Evolutionary conservation across 2,797 vertebrate genomes (phyloP).

Genomic region (Microhierax caerulescens): DNA sequence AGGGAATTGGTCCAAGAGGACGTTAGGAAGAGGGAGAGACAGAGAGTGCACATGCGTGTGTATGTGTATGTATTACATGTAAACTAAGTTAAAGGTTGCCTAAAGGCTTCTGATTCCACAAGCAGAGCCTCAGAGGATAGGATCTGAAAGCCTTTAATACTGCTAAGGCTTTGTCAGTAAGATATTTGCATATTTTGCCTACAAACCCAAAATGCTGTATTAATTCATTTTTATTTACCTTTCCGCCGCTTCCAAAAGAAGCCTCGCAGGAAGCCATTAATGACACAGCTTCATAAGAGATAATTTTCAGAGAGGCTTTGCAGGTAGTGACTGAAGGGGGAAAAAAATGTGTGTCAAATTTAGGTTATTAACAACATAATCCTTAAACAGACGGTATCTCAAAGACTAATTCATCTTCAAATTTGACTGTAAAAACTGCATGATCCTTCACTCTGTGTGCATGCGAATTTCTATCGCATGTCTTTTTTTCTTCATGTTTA

Average conservation of each 20-base stretch:
- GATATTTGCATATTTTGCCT: constrained; percentile 64
- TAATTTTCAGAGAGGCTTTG: constrained; percentile 56
- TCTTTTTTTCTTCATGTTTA: not conserved
- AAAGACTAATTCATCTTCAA: constrained; percentile 58
- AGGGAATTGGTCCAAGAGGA: constrained; percentile 57
- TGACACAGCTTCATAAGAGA: constrained; percentile 39
- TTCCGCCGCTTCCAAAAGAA: constrained; percentile 53
- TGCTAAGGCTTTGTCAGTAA: constrained; percentile 49
- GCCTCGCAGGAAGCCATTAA: constrained; percentile 54
- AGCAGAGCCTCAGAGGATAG: constrained; percentile 30
- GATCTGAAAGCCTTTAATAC: constrained; percentile 54
- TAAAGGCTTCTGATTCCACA: constrained; percentile 51
- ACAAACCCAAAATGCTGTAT: constrained; percentile 34
- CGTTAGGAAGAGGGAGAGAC: not conserved
- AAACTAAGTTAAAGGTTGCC: constrained; percentile 51
- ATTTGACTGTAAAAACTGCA: constrained; percentile 64
- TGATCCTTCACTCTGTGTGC: not conserved
- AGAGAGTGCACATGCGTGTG: no score
- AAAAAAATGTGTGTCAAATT: constrained; percentile 42
- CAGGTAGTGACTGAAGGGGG: constrained; percentile 52
- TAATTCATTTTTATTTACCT: constrained; percentile 71
- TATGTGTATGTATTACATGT: not conserved
- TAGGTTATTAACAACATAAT: constrained; percentile 61
- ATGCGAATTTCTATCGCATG: not conserved
- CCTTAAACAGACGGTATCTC: constrained; percentile 59